Conservation (phyloP, 2,888 invertebrate species). For the Rugalucina vietnamica region DNA sequence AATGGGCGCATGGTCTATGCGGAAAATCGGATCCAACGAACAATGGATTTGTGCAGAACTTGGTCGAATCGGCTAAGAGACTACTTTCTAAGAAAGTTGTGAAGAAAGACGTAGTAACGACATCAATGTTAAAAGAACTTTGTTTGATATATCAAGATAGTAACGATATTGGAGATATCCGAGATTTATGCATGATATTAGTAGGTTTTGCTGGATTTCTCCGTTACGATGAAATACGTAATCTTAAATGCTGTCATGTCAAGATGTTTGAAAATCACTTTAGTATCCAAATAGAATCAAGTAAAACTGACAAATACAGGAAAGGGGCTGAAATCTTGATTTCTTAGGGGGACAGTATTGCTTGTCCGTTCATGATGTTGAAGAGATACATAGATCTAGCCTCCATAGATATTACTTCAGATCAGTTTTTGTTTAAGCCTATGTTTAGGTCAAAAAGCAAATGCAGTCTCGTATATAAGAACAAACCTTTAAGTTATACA, state of each 20-base stretch:
- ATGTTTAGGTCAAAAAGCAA: too few species aligned
- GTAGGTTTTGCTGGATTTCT: slow-evolving; percentile 34
- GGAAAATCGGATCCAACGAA: slow-evolving; percentile 24
- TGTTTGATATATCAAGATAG: slow-evolving; percentile 6
- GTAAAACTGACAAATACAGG: slow-evolving; percentile 34
- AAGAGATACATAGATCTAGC: slow-evolving; percentile 10
- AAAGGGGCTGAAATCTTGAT: slow-evolving; percentile 7
- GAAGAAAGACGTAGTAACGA: slow-evolving; percentile 40
- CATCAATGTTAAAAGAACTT: slow-evolving; percentile 24
- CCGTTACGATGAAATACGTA: slow-evolving; percentile 18
- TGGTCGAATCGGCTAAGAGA: slow-evolving; percentile 31
- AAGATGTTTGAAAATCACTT: slow-evolving; percentile 20
- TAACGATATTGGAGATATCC: slow-evolving; percentile 18
- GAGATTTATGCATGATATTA: slow-evolving; percentile 32
- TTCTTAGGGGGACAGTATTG: slow-evolving; percentile 17
- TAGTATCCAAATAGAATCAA: slow-evolving; percentile 1
- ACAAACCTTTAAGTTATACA: too few species aligned
- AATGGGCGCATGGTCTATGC: slow-evolving; percentile 38
- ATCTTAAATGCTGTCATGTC: not conserved
- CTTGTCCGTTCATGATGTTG: slow-evolving; percentile 38
- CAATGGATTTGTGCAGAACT: slow-evolving; percentile 23
- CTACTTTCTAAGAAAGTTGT: slow-evolving; percentile 12
- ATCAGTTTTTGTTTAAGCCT: slow-evolving; percentile 10
- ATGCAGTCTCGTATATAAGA: too few species aligned
- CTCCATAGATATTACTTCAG: not conserved